Evolutionary conservation across 2,888 invertebrate genomes (phyloP).

Genomic region (Agriotes lineatus): DNA sequence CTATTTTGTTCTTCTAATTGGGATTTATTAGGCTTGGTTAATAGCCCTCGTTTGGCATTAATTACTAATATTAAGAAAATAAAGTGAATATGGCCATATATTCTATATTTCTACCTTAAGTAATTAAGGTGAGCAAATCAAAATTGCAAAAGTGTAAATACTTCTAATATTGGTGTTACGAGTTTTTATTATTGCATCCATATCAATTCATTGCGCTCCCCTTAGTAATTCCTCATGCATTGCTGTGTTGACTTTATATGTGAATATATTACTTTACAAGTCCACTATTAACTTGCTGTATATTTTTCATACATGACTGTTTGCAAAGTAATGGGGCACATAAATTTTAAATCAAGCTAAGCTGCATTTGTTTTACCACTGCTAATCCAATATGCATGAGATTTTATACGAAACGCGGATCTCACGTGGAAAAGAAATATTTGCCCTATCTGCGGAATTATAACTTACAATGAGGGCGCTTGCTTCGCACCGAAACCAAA

Average conservation of each 20-base stretch:
- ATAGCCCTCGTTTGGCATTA: too few relatives aligned
- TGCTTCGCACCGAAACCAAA: conserved; percentile 1
- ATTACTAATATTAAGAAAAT: too few relatives aligned
- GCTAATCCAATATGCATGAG: conserved; percentile 22
- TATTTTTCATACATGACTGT: conserved; percentile 7
- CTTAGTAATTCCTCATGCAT: background rate
- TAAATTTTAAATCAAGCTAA: conserved; percentile 20
- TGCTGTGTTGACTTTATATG: background rate
- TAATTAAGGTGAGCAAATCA: too few relatives aligned
- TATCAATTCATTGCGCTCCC: background rate
- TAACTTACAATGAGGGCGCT: conserved; percentile 14
- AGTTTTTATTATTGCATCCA: background rate
- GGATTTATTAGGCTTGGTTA: too few relatives aligned
- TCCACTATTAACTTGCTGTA: conserved; percentile 8
- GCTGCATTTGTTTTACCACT: conserved; percentile 11
- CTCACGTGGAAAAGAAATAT: background rate
- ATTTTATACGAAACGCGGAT: conserved; percentile 4
- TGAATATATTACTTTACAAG: conserved; percentile 4
- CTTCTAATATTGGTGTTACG: background rate
- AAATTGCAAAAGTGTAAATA: too few relatives aligned
- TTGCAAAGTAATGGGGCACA: conserved; percentile 9
- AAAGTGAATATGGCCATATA: too few relatives aligned
- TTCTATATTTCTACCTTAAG: too few relatives aligned
- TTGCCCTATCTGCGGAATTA: conserved; percentile 4
- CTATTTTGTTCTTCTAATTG: too few relatives aligned